phyloP scores from a whole-genome alignment of 2,797 vertebrate genomes.

The Nasua narica region DNA sequence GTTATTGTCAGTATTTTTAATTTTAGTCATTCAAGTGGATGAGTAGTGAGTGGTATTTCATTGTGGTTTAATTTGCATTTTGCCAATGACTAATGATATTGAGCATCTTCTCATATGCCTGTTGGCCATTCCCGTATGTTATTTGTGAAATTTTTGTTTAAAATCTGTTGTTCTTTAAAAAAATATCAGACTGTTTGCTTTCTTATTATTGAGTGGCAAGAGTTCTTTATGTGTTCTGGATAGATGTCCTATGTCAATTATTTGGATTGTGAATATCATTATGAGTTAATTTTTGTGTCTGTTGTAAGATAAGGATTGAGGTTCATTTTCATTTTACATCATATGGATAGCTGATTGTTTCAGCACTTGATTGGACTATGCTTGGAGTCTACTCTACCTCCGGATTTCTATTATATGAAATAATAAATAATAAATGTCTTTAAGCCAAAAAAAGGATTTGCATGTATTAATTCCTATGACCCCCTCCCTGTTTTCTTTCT shows the following conservation, averaged over 20 bases:
- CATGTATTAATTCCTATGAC: neutral
- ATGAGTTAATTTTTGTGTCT: neutral
- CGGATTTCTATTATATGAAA: neutral
- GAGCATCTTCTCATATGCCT: neutral
- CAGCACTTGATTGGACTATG: neutral
- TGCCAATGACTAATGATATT: neutral
- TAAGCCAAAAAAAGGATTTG: neutral
- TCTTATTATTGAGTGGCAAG: neutral
- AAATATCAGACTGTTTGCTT: neutral
- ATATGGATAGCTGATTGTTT: neutral
- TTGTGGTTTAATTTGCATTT: constrained; percentile 17
- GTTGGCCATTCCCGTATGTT: neutral
- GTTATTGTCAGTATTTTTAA: neutral
- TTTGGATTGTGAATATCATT: constrained; percentile 11
- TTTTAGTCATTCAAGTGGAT: neutral
- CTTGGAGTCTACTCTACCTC: neutral
- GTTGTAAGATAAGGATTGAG: neutral
- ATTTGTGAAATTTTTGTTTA: constrained; percentile 9
- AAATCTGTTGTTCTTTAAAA: neutral
- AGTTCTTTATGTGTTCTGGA: constrained; percentile 2
- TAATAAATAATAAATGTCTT: neutral
- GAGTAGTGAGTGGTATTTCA: neutral
- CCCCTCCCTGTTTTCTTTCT: neutral
- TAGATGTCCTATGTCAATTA: neutral
- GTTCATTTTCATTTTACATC: neutral